Evolutionary conservation across 35 echinoderm and acorn worm species (phyloP).

Genomic region (Lytechinus pictus): DNA sequence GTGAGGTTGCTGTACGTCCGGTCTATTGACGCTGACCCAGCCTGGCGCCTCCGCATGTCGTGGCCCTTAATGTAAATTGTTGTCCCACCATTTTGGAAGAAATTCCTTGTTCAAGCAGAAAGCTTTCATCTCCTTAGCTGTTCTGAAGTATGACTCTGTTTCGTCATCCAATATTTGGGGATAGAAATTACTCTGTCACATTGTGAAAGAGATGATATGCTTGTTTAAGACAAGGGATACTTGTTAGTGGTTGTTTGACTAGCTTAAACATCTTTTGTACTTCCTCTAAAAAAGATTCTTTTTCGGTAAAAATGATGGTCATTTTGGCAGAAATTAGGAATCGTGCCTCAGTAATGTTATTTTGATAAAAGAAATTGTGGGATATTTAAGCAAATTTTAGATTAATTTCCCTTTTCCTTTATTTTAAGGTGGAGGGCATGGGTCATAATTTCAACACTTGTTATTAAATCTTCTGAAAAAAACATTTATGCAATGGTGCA

Average conservation of each 20-base stretch:
- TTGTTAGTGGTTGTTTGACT: neutral
- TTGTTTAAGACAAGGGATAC: neutral
- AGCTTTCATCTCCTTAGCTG: conserved; percentile 9
- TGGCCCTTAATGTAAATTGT: neutral
- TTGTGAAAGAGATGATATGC: neutral
- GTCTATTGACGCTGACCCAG: neutral
- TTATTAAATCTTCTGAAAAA: neutral
- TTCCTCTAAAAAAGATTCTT: neutral
- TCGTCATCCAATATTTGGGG: neutral
- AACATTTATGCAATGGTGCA: neutral
- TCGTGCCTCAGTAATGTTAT: neutral
- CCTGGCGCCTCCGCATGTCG: neutral
- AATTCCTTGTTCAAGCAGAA: conserved; percentile 3
- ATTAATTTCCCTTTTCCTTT: neutral
- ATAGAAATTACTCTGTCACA: neutral
- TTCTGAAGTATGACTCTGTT: neutral
- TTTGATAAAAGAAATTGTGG: no score
- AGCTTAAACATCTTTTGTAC: neutral
- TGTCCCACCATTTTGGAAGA: neutral
- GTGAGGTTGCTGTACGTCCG: neutral
- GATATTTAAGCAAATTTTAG: neutral
- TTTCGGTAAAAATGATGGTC: neutral
- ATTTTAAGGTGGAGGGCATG: neutral
- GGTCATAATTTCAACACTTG: neutral
- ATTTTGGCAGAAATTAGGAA: neutral